Base-by-base conservation (phyloP, 2,113 vertebrate species). In the Physeter macrocephalus region DNA sequence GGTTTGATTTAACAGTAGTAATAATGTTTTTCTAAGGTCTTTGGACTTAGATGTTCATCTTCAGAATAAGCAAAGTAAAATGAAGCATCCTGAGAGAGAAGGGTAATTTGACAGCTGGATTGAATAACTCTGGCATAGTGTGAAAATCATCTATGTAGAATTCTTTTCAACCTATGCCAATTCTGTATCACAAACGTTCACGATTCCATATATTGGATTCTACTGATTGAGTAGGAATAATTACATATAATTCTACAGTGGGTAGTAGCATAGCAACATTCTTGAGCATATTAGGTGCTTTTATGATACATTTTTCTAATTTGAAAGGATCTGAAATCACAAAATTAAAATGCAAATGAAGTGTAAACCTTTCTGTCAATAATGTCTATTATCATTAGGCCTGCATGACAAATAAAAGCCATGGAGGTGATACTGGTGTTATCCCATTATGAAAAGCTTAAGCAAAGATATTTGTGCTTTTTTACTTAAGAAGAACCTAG, bases 41-140 rank as follows among this genome's bases (percentile, higher is more conserved):
- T 10, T 95, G 81, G n/a, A 90, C 41, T 81, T 52, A 39, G n/a
- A 67, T 77, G 52, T 52, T 82, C 62, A 92, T 81, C 36, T 95
- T 97, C 43, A 96, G 57, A 95, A 71, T 81, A 91, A 85, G 71
- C 62, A 93, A 82, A 96, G 15, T 86, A n/a, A 88, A 97, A 84
- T 72, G 6, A 96, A 64, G 31, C 72, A 75, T 52, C 4, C 13
- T 52, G 12, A 85, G 31, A 91, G 71, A 91, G 49, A 72, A 75
- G 39, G 39, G 27, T 54, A 89, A 67, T 62, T 27, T 96, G 49
- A 85, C 9, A 74, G 52, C 27, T 78, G 10, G 8, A 49, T 0
- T 94, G 23, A 93, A 34, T 59, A 93, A 77, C 18, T 34, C 10
- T n/a, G 25, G 20, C 34, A 84, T 1, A 49, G 39, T 57, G 20